Conservation (phyloP, 2,888 invertebrate species). For the Epistrophella euchroma region DNA sequence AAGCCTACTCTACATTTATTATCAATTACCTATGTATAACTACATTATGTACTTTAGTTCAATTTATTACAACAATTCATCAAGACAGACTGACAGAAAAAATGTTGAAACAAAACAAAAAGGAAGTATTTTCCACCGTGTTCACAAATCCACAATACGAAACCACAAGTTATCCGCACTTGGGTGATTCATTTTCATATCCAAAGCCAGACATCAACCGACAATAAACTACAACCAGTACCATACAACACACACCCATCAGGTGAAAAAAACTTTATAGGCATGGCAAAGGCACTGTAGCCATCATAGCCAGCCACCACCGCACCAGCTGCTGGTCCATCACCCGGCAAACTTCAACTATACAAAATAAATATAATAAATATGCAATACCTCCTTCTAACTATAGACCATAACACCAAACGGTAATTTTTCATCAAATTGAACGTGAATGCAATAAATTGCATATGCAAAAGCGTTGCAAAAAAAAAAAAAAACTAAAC, state of each 20-base stretch:
- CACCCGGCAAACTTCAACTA: not conserved
- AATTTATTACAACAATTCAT: constrained; percentile 13
- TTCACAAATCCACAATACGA: constrained; percentile 16
- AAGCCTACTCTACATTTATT: constrained; percentile 11
- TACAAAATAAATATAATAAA: constrained; percentile 22
- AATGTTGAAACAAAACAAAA: not conserved
- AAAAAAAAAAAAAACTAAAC: constrained; percentile 28
- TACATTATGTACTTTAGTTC: not conserved
- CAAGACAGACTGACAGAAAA: not conserved
- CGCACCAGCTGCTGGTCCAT: not conserved
- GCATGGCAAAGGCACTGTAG: not conserved
- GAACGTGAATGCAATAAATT: constrained; percentile 74
- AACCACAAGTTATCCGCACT: constrained; percentile 59
- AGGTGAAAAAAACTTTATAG: not conserved
- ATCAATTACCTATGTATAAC: not conserved
- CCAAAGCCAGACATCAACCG: constrained; percentile 33
- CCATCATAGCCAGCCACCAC: not conserved
- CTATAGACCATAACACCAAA: not conserved
- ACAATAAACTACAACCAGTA: constrained; percentile 6
- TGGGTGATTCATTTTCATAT: constrained; percentile 49
- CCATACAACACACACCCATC: constrained; percentile 7
- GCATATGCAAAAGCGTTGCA: constrained; percentile 25
- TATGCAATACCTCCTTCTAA: not conserved
- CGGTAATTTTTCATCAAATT: constrained; percentile 69
- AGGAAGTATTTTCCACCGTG: not conserved